phyloP scores from a whole-genome alignment of 2,113 vertebrate species.

The Plecturocebus donacophilus region DNA sequence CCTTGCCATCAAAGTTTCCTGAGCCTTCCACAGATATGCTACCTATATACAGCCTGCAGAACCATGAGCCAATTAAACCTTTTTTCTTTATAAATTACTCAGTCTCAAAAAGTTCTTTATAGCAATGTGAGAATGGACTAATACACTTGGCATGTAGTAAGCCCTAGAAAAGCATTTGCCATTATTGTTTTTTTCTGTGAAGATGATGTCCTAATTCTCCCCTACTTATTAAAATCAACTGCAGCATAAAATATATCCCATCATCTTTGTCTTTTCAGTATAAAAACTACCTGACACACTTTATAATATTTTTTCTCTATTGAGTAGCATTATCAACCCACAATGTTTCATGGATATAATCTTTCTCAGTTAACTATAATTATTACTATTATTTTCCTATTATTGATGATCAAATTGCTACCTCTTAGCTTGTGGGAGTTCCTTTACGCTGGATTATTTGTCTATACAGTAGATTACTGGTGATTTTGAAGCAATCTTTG shows the following conservation, averaged over 20 bases:
- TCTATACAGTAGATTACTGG: neutral
- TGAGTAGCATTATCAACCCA: neutral
- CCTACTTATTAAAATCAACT: neutral
- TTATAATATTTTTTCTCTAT: neutral
- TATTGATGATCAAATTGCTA: slow-evolving; percentile 16
- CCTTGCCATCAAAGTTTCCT: no score
- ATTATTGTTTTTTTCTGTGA: neutral
- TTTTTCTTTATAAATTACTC: no score
- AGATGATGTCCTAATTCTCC: neutral
- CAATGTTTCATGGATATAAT: neutral
- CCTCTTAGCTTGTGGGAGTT: neutral
- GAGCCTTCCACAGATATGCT: no score
- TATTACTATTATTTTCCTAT: neutral
- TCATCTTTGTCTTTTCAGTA: neutral
- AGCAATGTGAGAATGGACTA: no score
- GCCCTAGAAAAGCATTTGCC: neutral
- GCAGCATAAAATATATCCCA: neutral
- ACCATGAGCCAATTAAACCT: no score
- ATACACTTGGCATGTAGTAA: neutral
- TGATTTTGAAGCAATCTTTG: neutral
- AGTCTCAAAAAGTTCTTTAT: no score
- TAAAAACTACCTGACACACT: neutral
- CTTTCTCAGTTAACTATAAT: slow-evolving; percentile 16
- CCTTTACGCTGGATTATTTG: neutral
- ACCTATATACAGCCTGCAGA: no score